These are phyloP conservation scores for Dasysyrphus tricinctus DNA, from an alignment of 2,888 invertebrate species.

Conservation along the genomic window DNA sequence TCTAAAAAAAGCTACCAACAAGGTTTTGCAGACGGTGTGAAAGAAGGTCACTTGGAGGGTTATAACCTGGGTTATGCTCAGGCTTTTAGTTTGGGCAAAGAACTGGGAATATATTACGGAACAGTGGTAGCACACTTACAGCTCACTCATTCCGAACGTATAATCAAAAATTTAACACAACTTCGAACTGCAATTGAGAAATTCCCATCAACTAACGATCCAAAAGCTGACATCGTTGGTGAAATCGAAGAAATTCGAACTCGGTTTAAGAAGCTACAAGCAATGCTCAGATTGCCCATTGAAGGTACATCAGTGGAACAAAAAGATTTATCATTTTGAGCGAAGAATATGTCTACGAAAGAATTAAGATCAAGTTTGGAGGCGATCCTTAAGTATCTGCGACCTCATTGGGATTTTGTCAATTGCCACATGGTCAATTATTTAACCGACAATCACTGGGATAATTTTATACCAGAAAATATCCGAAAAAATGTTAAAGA, in stretches of 20 bases:
- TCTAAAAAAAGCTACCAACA: constrained; percentile 87
- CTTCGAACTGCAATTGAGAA: constrained; percentile 86
- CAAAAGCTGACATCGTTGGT: constrained; percentile 87
- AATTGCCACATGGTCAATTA: constrained; percentile 92
- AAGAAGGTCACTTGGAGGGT: constrained; percentile 85
- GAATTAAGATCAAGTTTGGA: constrained; percentile 83
- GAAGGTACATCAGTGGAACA: constrained; percentile 58
- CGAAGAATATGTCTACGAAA: constrained; percentile 24
- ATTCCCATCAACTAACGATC: constrained; percentile 88
- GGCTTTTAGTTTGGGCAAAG: constrained; percentile 90
- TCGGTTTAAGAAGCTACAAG: constrained; percentile 88
- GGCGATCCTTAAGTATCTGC: constrained; percentile 85
- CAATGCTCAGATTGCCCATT: constrained; percentile 83
- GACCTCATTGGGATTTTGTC: constrained; percentile 86
- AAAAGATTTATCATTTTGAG: constrained; percentile 79
- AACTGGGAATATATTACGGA: constrained; percentile 90
- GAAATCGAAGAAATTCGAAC: constrained; percentile 87
- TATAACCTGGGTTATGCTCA: constrained; percentile 90
- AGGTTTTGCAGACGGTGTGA: constrained; percentile 87
- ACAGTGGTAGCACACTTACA: constrained; percentile 85
- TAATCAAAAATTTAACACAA: constrained; percentile 84
- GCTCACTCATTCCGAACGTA: constrained; percentile 84
- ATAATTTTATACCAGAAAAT: constrained; percentile 85
- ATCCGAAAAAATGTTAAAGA: constrained; percentile 85
- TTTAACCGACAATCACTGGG: constrained; percentile 88